Percentiles rank a stretch among this genome's conserved stretches.
These are phyloP conservation scores for Alces alces DNA, from an alignment of 2,113 vertebrate genomes.

Conservation along the genomic window DNA sequence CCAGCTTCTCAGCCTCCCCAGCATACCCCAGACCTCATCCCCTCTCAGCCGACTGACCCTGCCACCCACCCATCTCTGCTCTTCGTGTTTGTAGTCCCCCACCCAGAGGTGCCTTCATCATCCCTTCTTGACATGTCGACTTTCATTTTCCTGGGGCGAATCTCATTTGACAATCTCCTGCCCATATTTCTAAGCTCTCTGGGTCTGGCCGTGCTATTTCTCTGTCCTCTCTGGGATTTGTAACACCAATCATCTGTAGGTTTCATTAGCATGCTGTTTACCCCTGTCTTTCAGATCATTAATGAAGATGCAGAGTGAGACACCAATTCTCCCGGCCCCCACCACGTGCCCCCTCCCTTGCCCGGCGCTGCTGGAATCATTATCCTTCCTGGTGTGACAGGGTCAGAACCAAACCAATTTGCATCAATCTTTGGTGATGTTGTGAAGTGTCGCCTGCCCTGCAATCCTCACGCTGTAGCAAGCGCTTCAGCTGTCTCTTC, in stretches of 20 bases:
- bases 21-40: neutral
- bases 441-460: conserved; percentile 12
- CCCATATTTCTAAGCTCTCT: conserved; percentile 66
- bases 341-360: neutral
- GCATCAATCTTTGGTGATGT: conserved; percentile 69
- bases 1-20: neutral
- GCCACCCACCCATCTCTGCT: neutral
- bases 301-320: conserved; percentile 65
- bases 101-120: conserved; percentile 50
- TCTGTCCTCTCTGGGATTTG: conserved; percentile 61
- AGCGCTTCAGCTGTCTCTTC: neutral
- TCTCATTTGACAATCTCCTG: conserved; percentile 71
- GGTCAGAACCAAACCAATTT: conserved; percentile 74
- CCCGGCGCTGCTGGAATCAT: conserved; percentile 42
- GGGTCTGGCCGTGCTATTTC: conserved; percentile 42
- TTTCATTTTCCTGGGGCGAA: conserved; percentile 67
- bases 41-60: neutral
- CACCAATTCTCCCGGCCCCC: conserved; percentile 4
- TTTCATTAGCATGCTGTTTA: conserved; percentile 76
- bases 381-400: conserved; percentile 74
- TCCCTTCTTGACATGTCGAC: conserved; percentile 17
- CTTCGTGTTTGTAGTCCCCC: neutral
- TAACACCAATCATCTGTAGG: conserved; percentile 70
- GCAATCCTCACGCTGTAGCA: neutral
- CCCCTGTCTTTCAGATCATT: conserved; percentile 69